Conservation (phyloP, 2,888 invertebrate species). For the Julus scanicus region DNA sequence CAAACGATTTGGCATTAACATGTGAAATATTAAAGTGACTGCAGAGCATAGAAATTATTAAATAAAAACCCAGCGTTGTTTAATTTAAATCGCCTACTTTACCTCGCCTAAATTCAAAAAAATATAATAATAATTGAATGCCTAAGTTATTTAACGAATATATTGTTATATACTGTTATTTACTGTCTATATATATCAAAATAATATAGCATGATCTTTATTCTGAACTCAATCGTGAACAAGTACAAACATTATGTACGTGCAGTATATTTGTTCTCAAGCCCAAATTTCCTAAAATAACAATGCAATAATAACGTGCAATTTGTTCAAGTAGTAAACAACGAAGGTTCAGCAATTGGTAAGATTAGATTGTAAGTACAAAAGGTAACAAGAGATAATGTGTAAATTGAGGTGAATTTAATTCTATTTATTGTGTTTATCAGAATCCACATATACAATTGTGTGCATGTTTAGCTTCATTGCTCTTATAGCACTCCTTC, state of each 20-base stretch:
- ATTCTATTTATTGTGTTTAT: constrained; percentile 11
- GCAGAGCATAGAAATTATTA: too few species aligned
- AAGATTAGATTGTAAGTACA: background rate
- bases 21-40: too few species aligned
- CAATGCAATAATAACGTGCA: background rate
- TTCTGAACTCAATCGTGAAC: background rate
- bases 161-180: too few species aligned
- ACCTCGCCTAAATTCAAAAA: too few species aligned
- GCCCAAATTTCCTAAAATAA: background rate
- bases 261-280: background rate
- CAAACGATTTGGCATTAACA: too few species aligned
- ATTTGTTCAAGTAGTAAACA: background rate
- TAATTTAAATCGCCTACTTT: too few species aligned
- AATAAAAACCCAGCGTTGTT: too few species aligned
- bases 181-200: too few species aligned
- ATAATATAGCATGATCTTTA: background rate
- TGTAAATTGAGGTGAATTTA: background rate
- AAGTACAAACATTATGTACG: background rate
- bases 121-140: too few species aligned
- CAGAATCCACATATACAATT: background rate
- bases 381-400: background rate
- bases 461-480: background rate
- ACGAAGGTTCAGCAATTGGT: background rate
- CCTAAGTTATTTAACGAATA: too few species aligned
- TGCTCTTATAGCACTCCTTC: background rate